A percentile compares a stretch with the other conserved stretches of the same genome.
Evolutionary conservation across 1,140 invertebrate species (phyloP).

Genomic region (Rhysida immarginata): DNA sequence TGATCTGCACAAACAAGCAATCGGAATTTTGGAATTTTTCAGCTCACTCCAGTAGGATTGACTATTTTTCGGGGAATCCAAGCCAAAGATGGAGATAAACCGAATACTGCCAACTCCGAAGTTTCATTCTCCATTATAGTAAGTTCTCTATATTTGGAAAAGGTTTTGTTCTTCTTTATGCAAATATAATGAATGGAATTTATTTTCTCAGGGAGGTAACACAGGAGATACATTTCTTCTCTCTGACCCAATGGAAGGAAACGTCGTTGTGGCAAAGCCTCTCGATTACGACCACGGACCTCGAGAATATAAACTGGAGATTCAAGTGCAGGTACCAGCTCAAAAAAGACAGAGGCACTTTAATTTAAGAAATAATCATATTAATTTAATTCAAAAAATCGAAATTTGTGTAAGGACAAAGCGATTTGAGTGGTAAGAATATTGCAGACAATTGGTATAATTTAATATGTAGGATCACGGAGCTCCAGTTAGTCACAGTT

Average conservation of each 20-base stretch:
- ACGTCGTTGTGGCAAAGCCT: conserved; percentile 48
- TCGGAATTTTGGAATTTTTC: conserved; percentile 44
- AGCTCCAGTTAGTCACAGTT: conserved; percentile 19
- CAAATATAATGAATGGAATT: neutral
- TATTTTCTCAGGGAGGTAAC: conserved; percentile 39
- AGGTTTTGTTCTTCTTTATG: neutral
- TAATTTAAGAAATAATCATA: no score
- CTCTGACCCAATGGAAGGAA: conserved; percentile 61
- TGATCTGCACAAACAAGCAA: conserved; percentile 62
- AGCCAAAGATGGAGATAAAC: conserved; percentile 64
- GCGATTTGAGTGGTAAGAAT: conserved; percentile 34
- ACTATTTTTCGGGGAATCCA: conserved; percentile 64
- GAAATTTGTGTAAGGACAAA: no score
- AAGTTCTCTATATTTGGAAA: conserved; percentile 14
- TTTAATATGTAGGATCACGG: conserved; percentile 22
- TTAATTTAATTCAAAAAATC: no score
- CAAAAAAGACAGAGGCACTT: no score
- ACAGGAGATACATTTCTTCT: conserved; percentile 56
- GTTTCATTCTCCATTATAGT: conserved; percentile 63
- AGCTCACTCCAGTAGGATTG: conserved; percentile 69
- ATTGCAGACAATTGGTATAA: conserved; percentile 55
- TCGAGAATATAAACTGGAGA: conserved; percentile 50
- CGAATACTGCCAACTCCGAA: conserved; percentile 75
- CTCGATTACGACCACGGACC: conserved; percentile 67
- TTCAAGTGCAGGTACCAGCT: conserved; percentile 66